phyloP scores from a whole-genome alignment of 2,888 invertebrate species.

The Drosophila pullipes region DNA sequence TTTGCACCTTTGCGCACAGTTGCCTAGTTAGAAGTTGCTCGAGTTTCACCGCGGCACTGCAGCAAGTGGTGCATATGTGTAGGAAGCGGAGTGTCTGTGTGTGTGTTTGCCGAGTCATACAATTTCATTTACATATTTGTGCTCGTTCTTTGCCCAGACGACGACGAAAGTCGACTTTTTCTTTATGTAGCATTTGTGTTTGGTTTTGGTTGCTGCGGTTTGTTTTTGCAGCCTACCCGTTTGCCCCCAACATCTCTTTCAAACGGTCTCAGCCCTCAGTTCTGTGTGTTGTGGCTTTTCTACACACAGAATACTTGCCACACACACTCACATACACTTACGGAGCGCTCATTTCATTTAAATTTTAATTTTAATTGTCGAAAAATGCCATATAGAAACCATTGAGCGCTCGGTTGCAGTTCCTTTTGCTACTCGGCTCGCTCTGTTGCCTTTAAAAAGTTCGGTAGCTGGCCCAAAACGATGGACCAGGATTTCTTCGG shows the following conservation, averaged over 20 bases:
- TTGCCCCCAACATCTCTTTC: not conserved
- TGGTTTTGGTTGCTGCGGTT: conserved; percentile 77
- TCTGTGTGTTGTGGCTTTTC: conserved; percentile 71
- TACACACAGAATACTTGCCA: conserved; percentile 49
- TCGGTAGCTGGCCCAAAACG: conserved; percentile 26
- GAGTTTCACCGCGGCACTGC: conserved; percentile 63
- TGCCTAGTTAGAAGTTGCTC: conserved; percentile 64
- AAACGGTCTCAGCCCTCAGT: conserved; percentile 3
- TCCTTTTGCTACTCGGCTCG: conserved; percentile 32
- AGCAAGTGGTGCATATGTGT: conserved; percentile 35
- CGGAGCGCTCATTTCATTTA: conserved; percentile 66
- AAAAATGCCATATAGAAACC: conserved; percentile 73
- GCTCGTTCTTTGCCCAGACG: conserved; percentile 66
- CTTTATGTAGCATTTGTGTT: conserved; percentile 79
- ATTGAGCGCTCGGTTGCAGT: conserved; percentile 60
- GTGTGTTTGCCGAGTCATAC: conserved; percentile 64
- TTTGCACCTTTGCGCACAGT: conserved; percentile 66
- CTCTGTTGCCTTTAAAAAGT: conserved; percentile 57
- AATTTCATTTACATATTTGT: conserved; percentile 80
- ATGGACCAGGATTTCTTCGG: conserved; percentile 35
- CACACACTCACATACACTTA: conserved; percentile 23
- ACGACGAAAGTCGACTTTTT: conserved; percentile 73
- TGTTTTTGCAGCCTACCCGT: conserved; percentile 61
- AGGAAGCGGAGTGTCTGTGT: conserved; percentile 30
- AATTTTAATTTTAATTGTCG: conserved; percentile 81